Percentiles rank a stretch among this genome's conserved stretches.
Conservation (phyloP, 2,888 invertebrate species). For the Hipparchia sbordonii region DNA sequence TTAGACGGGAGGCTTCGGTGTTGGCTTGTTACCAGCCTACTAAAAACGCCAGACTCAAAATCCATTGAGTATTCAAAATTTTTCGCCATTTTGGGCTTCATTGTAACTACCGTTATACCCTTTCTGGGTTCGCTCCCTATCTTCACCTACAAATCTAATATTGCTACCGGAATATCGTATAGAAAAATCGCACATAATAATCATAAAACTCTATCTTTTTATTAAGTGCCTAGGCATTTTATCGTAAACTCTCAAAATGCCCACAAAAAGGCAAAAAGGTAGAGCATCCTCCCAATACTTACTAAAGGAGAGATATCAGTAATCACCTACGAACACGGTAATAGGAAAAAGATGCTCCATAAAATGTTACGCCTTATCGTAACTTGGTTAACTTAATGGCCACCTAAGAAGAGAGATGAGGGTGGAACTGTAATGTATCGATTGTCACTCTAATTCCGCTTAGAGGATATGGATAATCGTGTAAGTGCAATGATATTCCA, state of each 20-base stretch:
- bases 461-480: constrained; percentile 19
- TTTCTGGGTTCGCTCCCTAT: too few species aligned
- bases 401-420: constrained; percentile 40
- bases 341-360: constrained; percentile 35
- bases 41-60: too few species aligned
- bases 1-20: too few species aligned
- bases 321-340: constrained; percentile 26
- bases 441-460: constrained; percentile 38
- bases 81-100: too few species aligned
- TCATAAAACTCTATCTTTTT: constrained; percentile 8
- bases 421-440: constrained; percentile 37
- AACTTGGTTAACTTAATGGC: constrained; percentile 40
- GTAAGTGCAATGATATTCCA: not conserved
- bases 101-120: too few species aligned
- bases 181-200: constrained; percentile 3
- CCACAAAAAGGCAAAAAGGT: constrained; percentile 17
- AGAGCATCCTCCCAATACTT: constrained; percentile 18
- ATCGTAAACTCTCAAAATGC: constrained; percentile 4
- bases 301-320: constrained; percentile 13
- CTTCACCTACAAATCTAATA: not conserved
- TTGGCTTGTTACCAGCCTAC: too few species aligned
- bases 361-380: constrained; percentile 41
- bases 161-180: not conserved
- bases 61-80: too few species aligned
- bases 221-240: constrained; percentile 9